Conservation (phyloP, 2,113 vertebrate genomes). For the Scolopax mira region DNA sequence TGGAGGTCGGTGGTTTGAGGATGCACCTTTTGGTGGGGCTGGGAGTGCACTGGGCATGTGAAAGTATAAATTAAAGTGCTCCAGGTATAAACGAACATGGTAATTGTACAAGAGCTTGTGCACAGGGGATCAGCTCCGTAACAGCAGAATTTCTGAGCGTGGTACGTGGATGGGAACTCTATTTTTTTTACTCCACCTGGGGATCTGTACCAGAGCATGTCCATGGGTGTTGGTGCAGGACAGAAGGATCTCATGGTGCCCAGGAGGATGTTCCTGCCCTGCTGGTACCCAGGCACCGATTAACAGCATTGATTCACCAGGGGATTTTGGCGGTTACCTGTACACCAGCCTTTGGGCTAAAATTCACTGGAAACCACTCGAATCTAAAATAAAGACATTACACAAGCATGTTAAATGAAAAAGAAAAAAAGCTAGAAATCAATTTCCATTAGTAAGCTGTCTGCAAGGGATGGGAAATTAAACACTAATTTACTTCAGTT, state of each 20-base stretch:
- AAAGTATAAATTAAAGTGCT: neutral
- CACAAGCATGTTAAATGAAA: neutral
- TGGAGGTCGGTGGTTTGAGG: neutral
- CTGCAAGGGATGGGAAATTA: slow-evolving; percentile 21
- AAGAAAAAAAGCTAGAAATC: slow-evolving; percentile 23
- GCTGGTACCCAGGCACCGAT: rapidly evolving
- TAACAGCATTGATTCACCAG: neutral
- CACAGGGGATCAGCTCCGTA: rapidly evolving
- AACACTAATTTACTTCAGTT: slow-evolving; percentile 51
- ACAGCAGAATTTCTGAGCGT: rapidly evolving
- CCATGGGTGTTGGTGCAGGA: neutral
- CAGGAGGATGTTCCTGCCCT: neutral
- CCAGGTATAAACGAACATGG: rapidly evolving
- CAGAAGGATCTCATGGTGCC: neutral
- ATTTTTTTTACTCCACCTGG: neutral
- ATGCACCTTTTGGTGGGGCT: no score
- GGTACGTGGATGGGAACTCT: neutral
- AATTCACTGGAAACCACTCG: neutral
- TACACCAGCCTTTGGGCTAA: neutral
- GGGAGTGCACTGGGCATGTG: rapidly evolving
- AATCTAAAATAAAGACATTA: neutral
- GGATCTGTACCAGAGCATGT: neutral
- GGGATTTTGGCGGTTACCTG: neutral
- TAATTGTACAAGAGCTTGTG: neutral
- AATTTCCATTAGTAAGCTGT: slow-evolving; percentile 46